Conservation (phyloP, 2,888 invertebrate species). For the Synanthedon vespiformis region DNA sequence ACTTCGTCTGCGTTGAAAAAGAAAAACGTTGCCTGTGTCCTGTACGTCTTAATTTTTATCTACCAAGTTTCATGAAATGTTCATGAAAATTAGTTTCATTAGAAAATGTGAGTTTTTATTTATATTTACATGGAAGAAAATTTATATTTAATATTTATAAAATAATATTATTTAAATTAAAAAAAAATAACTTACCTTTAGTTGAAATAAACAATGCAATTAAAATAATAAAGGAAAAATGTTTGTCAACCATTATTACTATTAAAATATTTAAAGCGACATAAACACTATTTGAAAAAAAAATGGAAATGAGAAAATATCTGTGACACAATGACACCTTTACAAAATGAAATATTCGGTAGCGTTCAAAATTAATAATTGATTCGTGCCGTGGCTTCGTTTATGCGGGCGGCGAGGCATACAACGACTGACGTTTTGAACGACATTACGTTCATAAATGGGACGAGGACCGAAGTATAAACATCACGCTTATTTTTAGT, state of each 20-base stretch:
- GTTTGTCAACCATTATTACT: conserved; percentile 3
- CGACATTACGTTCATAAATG: conserved; percentile 21
- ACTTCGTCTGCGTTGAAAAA: too few relatives aligned
- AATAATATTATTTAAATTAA: not conserved
- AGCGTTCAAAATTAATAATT: conserved; percentile 21
- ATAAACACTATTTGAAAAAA: conserved; percentile 11
- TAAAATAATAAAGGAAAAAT: not conserved
- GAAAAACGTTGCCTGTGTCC: too few relatives aligned
- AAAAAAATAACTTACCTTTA: conserved; percentile 1
- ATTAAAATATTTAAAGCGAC: conserved; percentile 14
- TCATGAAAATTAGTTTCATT: too few relatives aligned
- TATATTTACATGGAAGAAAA: too few relatives aligned
- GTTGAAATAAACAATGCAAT: not conserved
- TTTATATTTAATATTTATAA: too few relatives aligned
- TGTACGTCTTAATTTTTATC: too few relatives aligned
- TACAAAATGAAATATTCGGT: conserved; percentile 13
- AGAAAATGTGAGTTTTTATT: too few relatives aligned
- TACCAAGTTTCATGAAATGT: too few relatives aligned
- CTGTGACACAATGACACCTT: conserved; percentile 34
- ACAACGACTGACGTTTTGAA: conserved; percentile 23
- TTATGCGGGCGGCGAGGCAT: conserved; percentile 14
- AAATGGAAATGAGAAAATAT: conserved; percentile 29
- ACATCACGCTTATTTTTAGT: conserved; percentile 36
- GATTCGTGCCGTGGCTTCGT: conserved; percentile 16
- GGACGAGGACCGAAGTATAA: conserved; percentile 21